phyloP scores from a whole-genome alignment of 2,113 vertebrate species.

The Okapia johnstoni region DNA sequence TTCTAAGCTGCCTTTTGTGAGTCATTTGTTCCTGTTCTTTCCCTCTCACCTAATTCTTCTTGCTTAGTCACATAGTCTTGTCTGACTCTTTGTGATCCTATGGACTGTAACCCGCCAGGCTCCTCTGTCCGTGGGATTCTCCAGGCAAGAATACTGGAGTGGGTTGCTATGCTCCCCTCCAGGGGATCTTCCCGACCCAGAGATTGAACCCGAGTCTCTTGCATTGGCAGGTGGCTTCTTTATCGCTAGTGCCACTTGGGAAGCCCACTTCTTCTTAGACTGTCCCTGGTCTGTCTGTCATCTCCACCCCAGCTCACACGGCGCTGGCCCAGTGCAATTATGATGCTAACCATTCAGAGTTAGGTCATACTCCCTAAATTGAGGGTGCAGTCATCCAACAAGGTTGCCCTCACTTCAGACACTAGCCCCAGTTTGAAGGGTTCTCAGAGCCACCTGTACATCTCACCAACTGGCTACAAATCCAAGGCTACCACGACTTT shows the following conservation, averaged over 20 bases:
- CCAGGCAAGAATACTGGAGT: neutral
- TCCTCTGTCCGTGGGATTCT: neutral
- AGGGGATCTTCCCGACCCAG: neutral
- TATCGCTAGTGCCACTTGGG: neutral
- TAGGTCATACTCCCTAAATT: neutral
- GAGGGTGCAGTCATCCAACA: neutral
- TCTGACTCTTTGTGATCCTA: neutral
- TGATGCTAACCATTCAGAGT: neutral
- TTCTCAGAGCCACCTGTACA: neutral
- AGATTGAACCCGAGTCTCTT: neutral
- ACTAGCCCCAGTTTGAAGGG: neutral
- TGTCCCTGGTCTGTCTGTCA: too few species aligned
- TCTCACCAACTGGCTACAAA: neutral
- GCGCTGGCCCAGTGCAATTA: neutral
- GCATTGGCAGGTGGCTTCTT: neutral
- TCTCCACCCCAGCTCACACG: neutral
- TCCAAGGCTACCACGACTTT: neutral
- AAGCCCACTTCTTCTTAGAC: neutral
- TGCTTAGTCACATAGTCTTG: fast-evolving
- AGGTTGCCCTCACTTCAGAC: neutral
- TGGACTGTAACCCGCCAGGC: neutral
- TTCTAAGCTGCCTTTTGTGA: neutral
- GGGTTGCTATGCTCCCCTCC: neutral
- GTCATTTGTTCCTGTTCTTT: neutral
- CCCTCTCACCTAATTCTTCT: neutral